These are phyloP conservation scores for Drosophila merina DNA, from an alignment of 2,888 invertebrate species.

Conservation along the genomic window DNA sequence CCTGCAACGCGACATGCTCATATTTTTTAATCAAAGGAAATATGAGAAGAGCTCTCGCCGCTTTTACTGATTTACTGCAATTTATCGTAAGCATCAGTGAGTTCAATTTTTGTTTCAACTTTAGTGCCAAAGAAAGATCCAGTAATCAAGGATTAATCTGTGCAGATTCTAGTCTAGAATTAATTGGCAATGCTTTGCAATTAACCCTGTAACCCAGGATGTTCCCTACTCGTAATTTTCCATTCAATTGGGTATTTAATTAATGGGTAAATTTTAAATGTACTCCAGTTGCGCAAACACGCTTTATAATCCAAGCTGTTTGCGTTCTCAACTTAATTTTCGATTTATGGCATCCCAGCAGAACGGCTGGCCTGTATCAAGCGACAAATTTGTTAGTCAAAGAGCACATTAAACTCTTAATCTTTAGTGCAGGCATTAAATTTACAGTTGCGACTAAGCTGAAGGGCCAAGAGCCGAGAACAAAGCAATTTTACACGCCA, in stretches of 20 bases:
- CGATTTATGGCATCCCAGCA: constrained; percentile 31
- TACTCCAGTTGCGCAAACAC: constrained; percentile 8
- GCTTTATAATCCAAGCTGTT: constrained; percentile 19
- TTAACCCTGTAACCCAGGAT: neutral
- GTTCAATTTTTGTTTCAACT: neutral
- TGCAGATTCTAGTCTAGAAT: neutral
- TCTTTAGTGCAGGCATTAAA: constrained; percentile 77
- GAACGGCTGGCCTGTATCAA: constrained; percentile 13
- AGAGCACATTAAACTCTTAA: constrained; percentile 72
- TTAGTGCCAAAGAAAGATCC: neutral
- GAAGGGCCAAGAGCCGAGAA: constrained; percentile 42
- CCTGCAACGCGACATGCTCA: constrained; percentile 17
- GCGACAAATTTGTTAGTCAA: constrained; percentile 66
- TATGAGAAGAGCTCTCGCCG: constrained; percentile 27
- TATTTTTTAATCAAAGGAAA: constrained; percentile 66
- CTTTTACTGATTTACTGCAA: constrained; percentile 25
- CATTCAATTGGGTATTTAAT: neutral
- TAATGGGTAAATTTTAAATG: constrained; percentile 18
- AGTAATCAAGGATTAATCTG: neutral
- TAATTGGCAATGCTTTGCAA: neutral
- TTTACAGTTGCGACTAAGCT: constrained; percentile 49
- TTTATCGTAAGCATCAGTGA: constrained; percentile 16
- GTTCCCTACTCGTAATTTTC: neutral
- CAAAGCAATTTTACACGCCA: constrained; percentile 72
- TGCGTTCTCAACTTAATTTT: constrained; percentile 29